phyloP scores from a whole-genome alignment of 2,888 invertebrate genomes.

The Thera britannica region DNA sequence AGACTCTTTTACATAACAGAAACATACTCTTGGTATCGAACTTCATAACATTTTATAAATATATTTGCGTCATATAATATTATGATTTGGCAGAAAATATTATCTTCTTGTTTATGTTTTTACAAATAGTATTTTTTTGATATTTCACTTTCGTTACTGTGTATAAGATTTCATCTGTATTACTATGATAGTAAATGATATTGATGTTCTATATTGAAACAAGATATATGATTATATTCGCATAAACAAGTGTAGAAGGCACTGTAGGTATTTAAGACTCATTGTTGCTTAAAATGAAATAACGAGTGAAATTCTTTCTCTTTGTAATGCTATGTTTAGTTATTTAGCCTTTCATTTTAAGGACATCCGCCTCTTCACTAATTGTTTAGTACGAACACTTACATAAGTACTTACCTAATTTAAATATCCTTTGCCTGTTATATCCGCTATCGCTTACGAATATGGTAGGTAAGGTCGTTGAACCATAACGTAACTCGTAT shows the following conservation, averaged over 20 bases:
- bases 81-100: not conserved
- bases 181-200: too few relatives aligned
- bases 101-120: too few relatives aligned
- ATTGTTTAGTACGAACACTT: conserved; percentile 22
- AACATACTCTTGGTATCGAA: conserved; percentile 19
- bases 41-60: conserved; percentile 24
- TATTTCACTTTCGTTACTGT: too few relatives aligned
- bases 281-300: not conserved
- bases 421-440: conserved; percentile 35
- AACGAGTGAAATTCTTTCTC: not conserved
- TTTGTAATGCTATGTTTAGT: not conserved
- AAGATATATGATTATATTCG: too few relatives aligned
- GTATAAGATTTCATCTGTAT: too few relatives aligned
- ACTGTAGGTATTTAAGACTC: too few relatives aligned
- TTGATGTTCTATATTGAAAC: too few relatives aligned
- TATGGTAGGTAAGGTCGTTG: conserved; percentile 32
- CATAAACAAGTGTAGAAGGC: too few relatives aligned
- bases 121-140: too few relatives aligned
- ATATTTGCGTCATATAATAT: conserved; percentile 26
- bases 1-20: too few relatives aligned
- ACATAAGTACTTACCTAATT: conserved; percentile 24
- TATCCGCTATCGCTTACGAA: conserved; percentile 38
- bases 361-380: conserved; percentile 12
- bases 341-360: not conserved
- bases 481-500: conserved; percentile 36